Conservation (phyloP, 2,113 vertebrate genomes). For the Dasyprocta punctata region DNA sequence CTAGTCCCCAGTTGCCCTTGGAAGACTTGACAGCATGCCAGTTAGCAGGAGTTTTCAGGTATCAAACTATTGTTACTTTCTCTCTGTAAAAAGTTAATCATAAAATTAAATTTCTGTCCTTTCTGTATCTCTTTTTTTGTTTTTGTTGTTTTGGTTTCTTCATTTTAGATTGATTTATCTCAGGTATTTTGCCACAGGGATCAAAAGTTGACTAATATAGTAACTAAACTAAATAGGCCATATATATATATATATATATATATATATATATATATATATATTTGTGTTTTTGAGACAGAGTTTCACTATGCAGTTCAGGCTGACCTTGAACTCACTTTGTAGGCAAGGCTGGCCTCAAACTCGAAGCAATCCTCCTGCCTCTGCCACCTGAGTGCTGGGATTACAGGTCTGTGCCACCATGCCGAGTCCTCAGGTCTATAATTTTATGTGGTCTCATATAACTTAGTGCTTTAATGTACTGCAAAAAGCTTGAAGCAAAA, state of each 20-base stretch:
- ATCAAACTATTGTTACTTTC: background rate
- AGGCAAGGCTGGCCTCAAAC: no score
- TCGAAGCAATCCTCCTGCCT: no score
- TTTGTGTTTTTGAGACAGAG: no score
- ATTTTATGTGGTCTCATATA: background rate
- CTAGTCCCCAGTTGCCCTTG: background rate
- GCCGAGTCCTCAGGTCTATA: background rate
- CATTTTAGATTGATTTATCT: background rate
- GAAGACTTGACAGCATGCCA: background rate
- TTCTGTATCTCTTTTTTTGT: background rate
- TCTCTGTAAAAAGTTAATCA: background rate
- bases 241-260: no score
- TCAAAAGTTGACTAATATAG: background rate
- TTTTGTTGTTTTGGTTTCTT: background rate
- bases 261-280: no score
- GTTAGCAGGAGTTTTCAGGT: constrained; percentile 3
- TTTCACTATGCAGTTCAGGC: no score
- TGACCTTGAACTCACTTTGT: no score
- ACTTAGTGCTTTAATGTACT: background rate
- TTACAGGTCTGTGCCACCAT: no score
- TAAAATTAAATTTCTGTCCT: constrained; percentile 1
- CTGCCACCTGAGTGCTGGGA: no score
- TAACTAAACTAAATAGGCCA: background rate
- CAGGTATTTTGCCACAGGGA: background rate
- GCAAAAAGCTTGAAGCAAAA: constrained; percentile 35